Evolutionary conservation across 2,888 invertebrate species (phyloP), one percentile per base, ranked within the genome.

Genomic region (Heliconius ethilla): DNA sequence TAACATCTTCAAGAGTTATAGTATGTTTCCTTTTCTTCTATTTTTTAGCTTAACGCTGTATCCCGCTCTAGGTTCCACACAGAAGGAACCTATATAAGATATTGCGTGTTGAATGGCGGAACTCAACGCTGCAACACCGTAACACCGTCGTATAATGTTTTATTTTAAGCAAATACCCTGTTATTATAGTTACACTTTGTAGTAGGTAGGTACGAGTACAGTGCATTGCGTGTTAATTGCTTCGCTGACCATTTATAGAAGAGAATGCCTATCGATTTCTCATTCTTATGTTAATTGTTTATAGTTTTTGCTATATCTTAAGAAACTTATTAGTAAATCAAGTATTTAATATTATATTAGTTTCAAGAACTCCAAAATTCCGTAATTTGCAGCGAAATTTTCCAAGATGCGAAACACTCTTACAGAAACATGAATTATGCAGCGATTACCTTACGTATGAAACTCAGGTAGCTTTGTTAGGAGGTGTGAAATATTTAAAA

Each of bases 261-360:
- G 10, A 72, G 70, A 72, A 72, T 72, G 72, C 33, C 75, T 59
- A 80, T 51, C 9, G 65, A 74, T 78, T 80, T 82, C 82, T 82
- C 79, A 78, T 80, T 80, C 79, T 78, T 73, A 77, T 81, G 81
- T 65, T 79, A 76, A 75, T 73, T 63, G 70, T 18, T 59, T 51
- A 75, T 75, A 77, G 72, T 81, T 77, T 77, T 79, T 81, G 70
- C 73, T 37, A 59, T 59, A 33, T 59, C 37, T 33, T 59, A 33
- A 72, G 69, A 40, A 69, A 69, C 22, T 33, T 33, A 65, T 10
- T 3, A 13, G n/a, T 45, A 40, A 69, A 45, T 69, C 5, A 37
- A 25, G 40, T 25, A 69, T 69, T 45, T 40, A 69, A 69, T 45
- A 45, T 27, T 25, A 45, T 9, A 45, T 25, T 69, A 69, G 15